These are phyloP conservation scores for Eonycteris spelaea DNA, from an alignment of 2,113 vertebrate genomes.

Conservation along the genomic window DNA sequence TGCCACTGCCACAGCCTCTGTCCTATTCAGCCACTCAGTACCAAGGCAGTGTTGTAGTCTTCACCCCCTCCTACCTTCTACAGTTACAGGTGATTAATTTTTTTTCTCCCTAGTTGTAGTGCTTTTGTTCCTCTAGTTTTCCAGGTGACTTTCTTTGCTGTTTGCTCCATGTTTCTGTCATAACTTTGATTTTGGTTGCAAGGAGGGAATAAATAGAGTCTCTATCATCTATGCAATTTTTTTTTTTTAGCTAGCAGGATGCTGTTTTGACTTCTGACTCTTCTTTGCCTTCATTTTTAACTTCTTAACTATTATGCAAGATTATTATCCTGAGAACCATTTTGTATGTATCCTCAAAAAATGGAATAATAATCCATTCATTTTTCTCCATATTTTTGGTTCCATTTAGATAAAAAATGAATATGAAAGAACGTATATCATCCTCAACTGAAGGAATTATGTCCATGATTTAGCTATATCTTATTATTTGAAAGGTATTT, in stretches of 20 bases:
- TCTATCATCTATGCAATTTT: too few relatives aligned
- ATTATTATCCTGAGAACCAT: not conserved
- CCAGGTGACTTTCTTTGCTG: too few relatives aligned
- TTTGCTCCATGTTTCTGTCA: too few relatives aligned
- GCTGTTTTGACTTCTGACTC: not conserved
- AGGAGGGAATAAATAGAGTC: too few relatives aligned
- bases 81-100: too few relatives aligned
- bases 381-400: not conserved
- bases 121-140: too few relatives aligned
- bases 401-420: not conserved
- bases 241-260: not conserved
- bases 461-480: not conserved
- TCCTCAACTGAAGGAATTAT: not conserved
- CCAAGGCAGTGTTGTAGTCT: too few relatives aligned
- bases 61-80: too few relatives aligned
- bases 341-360: not conserved
- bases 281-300: not conserved
- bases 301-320: not conserved
- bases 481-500: not conserved
- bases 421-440: not conserved
- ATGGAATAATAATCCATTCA: not conserved
- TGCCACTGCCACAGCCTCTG: too few relatives aligned
- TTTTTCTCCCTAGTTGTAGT: too few relatives aligned
- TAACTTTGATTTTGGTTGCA: too few relatives aligned
- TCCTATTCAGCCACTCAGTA: too few relatives aligned